These are phyloP conservation scores for Tetraodon nigroviridis DNA, from an alignment of 2,113 vertebrate genomes.

Conservation along the genomic window DNA sequence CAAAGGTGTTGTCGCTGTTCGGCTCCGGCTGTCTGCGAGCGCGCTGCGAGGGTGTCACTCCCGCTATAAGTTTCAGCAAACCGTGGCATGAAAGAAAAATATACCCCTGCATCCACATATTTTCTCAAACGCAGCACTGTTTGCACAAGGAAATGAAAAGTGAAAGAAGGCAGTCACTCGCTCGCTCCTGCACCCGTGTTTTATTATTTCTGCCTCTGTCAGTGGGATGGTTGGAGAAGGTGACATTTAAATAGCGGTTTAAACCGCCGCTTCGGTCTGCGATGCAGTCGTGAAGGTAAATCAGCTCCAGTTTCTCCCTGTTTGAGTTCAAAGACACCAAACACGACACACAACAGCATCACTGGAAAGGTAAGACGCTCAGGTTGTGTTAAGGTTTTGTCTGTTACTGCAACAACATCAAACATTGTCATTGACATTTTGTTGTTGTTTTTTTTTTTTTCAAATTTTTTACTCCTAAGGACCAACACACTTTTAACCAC, in stretches of 20 bases:
- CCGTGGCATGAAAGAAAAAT: conserved; percentile 67
- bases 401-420: too few species aligned
- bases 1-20: conserved; percentile 55
- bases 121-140: conserved; percentile 51
- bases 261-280: conserved; percentile 36
- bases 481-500: too few species aligned
- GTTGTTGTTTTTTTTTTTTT: too few species aligned
- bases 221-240: conserved; percentile 31
- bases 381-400: too few species aligned
- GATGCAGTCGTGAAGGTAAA: conserved; percentile 51
- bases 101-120: conserved; percentile 46
- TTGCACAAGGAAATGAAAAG: conserved; percentile 64
- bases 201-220: conserved; percentile 32
- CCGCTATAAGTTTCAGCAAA: conserved; percentile 54
- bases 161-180: conserved; percentile 57
- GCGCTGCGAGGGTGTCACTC: conserved; percentile 50
- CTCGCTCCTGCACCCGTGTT: conserved; percentile 2
- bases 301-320: conserved; percentile 31
- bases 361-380: too few species aligned
- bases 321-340: conserved; percentile 10
- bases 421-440: too few species aligned
- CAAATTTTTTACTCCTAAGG: too few species aligned
- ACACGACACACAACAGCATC: too few species aligned
- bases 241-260: conserved; percentile 48
- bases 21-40: conserved; percentile 45